Percentiles rank a stretch among this genome's conserved stretches.
phyloP scores from a whole-genome alignment of 2,888 invertebrate genomes.

The Andrena trimmerana region DNA sequence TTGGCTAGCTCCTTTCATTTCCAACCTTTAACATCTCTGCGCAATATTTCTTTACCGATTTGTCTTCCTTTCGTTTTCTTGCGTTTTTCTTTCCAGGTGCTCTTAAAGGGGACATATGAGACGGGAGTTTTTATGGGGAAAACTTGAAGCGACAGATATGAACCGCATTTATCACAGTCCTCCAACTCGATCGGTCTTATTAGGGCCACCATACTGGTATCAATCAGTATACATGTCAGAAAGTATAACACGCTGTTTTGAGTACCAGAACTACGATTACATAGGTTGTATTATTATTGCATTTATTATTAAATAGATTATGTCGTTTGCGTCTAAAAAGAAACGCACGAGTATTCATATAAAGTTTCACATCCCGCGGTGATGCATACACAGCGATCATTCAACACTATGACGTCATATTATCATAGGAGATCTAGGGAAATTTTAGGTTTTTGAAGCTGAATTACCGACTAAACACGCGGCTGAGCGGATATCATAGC shows the following conservation, averaged over 20 bases:
- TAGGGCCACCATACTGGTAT: background rate
- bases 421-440: slow-evolving; percentile 22
- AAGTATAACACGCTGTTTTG: background rate
- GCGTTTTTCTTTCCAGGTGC: background rate
- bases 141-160: slow-evolving; percentile 56
- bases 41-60: slow-evolving; percentile 19
- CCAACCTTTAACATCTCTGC: slow-evolving; percentile 6
- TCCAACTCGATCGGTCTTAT: slow-evolving; percentile 26
- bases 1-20: slow-evolving; percentile 18
- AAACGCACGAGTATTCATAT: slow-evolving; percentile 16
- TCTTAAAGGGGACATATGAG: slow-evolving; percentile 43
- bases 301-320: too few relatives aligned
- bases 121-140: slow-evolving; percentile 35
- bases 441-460: slow-evolving; percentile 37
- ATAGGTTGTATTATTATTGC: background rate
- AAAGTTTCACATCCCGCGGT: slow-evolving; percentile 34
- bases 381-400: background rate
- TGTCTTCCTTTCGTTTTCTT: slow-evolving; percentile 30
- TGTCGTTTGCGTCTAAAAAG: slow-evolving; percentile 18
- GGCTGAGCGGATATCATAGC: slow-evolving; percentile 27
- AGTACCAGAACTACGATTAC: too few relatives aligned
- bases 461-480: slow-evolving; percentile 51
- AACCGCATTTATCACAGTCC: slow-evolving; percentile 55
- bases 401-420: slow-evolving; percentile 6
- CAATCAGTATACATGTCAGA: slow-evolving; percentile 18